Base-by-base conservation (phyloP, 2,113 vertebrate genomes). In the Hemichromis elongatus region DNA sequence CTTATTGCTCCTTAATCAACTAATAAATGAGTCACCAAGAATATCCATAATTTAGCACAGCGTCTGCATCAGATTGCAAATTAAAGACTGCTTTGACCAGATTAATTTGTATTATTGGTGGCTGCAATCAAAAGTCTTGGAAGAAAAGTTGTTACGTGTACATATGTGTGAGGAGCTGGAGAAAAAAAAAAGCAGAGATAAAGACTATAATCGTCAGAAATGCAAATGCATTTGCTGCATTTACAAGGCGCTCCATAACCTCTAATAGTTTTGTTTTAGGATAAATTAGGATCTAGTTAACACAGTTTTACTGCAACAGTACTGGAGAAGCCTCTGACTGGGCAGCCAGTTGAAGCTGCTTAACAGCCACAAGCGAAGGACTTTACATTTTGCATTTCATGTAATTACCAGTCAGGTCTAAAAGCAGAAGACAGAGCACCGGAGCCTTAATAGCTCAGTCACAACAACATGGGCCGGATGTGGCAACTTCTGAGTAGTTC, bases 381-480 rank as follows among this genome's bases (percentile, higher is more conserved):
- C 73, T 47, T 40, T 24, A 83, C 19, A 45, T 40, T 66, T 52
- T 24, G 14, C 70, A 42, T 61, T 82, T 84, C 16, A 63, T 84
- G 66, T 88, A 55, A 84, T 84, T 77, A 52, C 10, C 68, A 73
- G 11, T 45, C 5, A 12, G 13, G 79, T 78, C 80, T 66, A 80
- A 83, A 84, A 52, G 21, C 73, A 52, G 75, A 82, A 52, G 9
- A 16, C 19, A 56, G 30, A 52, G 70, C 70, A 82, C 26, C 63
- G 45, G 14, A n/a, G 77, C 82, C 63, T 80, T 59, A 47, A 84
- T 85, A 66, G 42, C 54, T 59, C 50, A 52, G 54, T 70, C 70
- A 79, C 47, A 83, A 84, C 75, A 87, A 68, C 86, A 37, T 9
- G 2, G 75, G 70, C 28, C 47, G 85, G 92, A 92, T 93, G 92